Evolutionary conservation across 1,140 invertebrate genomes (phyloP).

Genomic region (Chymomyza costata): DNA sequence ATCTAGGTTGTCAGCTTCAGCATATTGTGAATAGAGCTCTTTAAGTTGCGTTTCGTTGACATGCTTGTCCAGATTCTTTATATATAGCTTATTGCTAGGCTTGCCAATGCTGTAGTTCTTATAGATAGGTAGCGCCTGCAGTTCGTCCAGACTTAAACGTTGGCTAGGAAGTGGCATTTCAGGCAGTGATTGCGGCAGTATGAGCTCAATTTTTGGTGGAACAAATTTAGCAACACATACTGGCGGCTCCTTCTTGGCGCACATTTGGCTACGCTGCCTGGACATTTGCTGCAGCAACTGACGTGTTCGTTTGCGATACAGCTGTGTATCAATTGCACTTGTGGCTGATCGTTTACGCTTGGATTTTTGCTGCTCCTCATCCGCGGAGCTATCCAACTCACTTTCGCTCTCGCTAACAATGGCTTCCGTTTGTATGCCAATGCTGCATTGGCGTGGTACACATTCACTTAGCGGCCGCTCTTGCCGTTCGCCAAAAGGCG

Average conservation of each 20-base stretch:
- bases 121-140: conserved; percentile 86
- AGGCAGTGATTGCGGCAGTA: conserved; percentile 25
- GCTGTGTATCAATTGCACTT: neutral
- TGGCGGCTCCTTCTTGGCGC: neutral
- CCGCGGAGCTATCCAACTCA: conserved; percentile 82
- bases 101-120: conserved; percentile 90
- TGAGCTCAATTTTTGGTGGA: conserved; percentile 40
- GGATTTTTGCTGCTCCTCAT: conserved; percentile 1
- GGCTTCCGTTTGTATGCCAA: conserved; percentile 38
- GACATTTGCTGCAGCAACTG: conserved; percentile 50
- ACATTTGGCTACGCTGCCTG: conserved; percentile 16
- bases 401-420: conserved; percentile 35
- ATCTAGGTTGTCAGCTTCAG: conserved; percentile 74
- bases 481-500: conserved; percentile 81
- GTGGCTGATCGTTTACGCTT: conserved; percentile 3
- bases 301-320: conserved; percentile 34
- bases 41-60: conserved; percentile 85
- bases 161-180: neutral
- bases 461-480: neutral
- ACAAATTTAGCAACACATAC: neutral
- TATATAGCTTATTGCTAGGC: conserved; percentile 89
- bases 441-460: conserved; percentile 4
- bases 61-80: conserved; percentile 93
- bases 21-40: conserved; percentile 86
- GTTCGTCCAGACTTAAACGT: conserved; percentile 84